Evolutionary conservation across 1,140 invertebrate species (phyloP), one percentile per base, ranked within the genome.

Genomic region (Bradysia coprophila): DNA sequence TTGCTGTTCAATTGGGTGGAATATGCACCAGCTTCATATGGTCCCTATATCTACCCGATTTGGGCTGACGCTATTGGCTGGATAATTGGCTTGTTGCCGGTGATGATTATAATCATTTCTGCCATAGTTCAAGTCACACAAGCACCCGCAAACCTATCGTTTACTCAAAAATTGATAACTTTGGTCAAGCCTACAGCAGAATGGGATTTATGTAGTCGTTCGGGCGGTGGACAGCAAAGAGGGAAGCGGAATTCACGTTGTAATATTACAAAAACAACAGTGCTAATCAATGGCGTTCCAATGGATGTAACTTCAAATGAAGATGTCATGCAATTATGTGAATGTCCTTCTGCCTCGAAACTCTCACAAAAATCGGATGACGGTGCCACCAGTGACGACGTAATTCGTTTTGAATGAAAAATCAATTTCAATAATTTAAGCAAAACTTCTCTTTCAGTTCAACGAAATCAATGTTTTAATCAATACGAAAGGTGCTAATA

Each of bases 1-100:
- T 59, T 88, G 16, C 73, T 82, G 41, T 86, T 87, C 61, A 86
- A 84, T 50, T 81, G 79, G 78, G 71, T 86, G 20, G 77, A 86
- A 48, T 85, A 86, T 52, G 76, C 77, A 42, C 79, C 79, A 0
- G 68, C 78, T 0, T 73, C 66, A 1, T 80, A 78, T 48, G 85
- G 84, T 0, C 63, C 70, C 40, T 81, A 78, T 48, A 66, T 76
- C 4, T 87, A 84, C 55, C 83, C 83, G 0, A 59, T 66, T 47
- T 85, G 80, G 78, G 80, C 80, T 0, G 75, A 83, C 51, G 67
- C 71, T 1, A 66, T 83, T n/a, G 81, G 83, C 5, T 87, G 81
- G 81, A 58, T 73, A 2, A 66, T 88, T 19, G 77, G 82, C 1
- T 63, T 78, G 10, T 51, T 80, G 46, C 81, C 82, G 0, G 74